phyloP scores from a whole-genome alignment of 2,888 invertebrate species.

The Aporophyla lueneburgensis region DNA sequence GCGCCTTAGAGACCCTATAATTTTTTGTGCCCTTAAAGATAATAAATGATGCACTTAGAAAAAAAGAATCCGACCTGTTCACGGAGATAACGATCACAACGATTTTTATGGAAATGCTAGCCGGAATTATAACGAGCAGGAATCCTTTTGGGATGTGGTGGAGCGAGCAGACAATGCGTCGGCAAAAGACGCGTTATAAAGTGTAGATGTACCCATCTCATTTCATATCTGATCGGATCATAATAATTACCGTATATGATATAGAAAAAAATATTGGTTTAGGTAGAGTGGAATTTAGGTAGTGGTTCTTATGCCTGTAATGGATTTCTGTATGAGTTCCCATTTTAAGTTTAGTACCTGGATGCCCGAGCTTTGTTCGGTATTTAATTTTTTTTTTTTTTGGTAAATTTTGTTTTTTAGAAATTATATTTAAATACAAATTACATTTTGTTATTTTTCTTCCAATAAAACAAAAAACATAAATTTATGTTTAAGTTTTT shows the following conservation, averaged over 20 bases:
- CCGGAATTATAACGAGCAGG: conserved; percentile 89
- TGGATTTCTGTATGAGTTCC: not conserved
- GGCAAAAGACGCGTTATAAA: conserved; percentile 79
- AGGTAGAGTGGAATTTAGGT: conserved; percentile 34
- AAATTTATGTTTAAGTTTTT: no score
- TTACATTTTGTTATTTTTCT: no score
- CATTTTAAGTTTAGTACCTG: not conserved
- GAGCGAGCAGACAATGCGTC: conserved; percentile 89
- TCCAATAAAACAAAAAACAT: no score
- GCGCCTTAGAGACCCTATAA: conserved; percentile 87
- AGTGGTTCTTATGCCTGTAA: conserved; percentile 9
- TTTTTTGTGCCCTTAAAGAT: conserved; percentile 89
- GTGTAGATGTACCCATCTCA: conserved; percentile 70
- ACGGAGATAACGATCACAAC: conserved; percentile 88
- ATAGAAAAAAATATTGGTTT: conserved; percentile 40
- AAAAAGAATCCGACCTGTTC: conserved; percentile 90
- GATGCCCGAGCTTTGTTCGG: no score
- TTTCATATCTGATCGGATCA: conserved; percentile 76
- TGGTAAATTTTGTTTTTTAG: no score
- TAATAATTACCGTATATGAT: conserved; percentile 65
- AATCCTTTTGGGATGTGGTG: conserved; percentile 89
- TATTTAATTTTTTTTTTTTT: no score
- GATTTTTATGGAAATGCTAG: conserved; percentile 90
- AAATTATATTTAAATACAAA: no score
- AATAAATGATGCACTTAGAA: conserved; percentile 89